Conservation (phyloP, 1,140 invertebrate species). For the Centruroides sculpturatus region DNA sequence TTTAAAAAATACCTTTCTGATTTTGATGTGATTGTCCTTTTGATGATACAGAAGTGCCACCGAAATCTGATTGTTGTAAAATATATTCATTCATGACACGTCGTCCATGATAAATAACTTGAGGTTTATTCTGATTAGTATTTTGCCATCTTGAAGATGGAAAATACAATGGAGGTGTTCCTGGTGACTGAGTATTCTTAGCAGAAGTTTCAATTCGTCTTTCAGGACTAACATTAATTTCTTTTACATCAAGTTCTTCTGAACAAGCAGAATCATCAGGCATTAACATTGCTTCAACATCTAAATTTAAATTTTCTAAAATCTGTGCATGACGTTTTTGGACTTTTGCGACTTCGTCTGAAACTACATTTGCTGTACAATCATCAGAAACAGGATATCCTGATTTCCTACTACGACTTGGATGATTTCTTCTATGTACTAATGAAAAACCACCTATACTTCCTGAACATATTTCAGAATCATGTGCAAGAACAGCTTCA, state of each 20-base stretch:
- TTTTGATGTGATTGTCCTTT: too few species aligned
- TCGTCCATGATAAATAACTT: too few species aligned
- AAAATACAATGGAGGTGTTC: slow-evolving; percentile 11
- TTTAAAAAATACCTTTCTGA: too few species aligned
- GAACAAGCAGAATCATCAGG: slow-evolving; percentile 16
- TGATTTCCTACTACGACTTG: background rate
- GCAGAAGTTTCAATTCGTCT: slow-evolving; percentile 3
- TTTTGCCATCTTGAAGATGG: slow-evolving; percentile 8
- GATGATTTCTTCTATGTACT: slow-evolving; percentile 2
- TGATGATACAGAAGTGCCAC: background rate
- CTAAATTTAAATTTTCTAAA: slow-evolving; percentile 67
- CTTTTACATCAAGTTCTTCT: slow-evolving; percentile 1
- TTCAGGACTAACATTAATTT: slow-evolving; percentile 1
- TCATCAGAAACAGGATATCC: background rate
- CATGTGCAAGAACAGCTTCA: background rate
- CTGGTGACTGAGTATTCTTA: slow-evolving; percentile 5
- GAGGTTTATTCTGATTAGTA: too few species aligned
- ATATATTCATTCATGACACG: slow-evolving; percentile 15
- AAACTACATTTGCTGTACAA: slow-evolving; percentile 4
- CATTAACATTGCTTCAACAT: slow-evolving; percentile 60
- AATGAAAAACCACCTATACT: slow-evolving; percentile 7
- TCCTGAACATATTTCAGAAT: slow-evolving; percentile 9
- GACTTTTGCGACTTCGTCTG: slow-evolving; percentile 25
- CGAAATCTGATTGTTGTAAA: slow-evolving; percentile 12
- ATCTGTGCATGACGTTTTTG: slow-evolving; percentile 61